Base-by-base conservation (phyloP, 2,888 invertebrate genomes). In the Sthenelais limicola region DNA sequence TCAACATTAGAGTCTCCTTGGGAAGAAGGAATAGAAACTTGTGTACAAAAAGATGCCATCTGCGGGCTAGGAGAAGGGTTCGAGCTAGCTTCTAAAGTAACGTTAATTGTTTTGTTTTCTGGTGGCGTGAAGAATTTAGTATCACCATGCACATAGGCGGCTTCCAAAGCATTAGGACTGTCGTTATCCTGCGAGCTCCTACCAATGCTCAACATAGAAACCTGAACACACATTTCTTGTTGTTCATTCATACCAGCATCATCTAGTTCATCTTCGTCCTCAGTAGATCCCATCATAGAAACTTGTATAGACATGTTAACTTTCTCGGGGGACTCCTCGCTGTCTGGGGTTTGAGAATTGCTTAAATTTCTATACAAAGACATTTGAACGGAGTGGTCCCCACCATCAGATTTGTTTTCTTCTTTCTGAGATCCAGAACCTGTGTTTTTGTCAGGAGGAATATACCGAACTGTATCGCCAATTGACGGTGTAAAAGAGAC, bases 21-120 rank as follows among this genome's bases (percentile, higher is more conserved):
- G n/a, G n/a, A n/a, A n/a, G n/a, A n/a, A n/a, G 38, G n/a, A 38
- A 62, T 35, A 1, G 62, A 62, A 26, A 62, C 62, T 21, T 62
- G 62, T 15, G 62, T 38, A 24, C 21, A 62, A 24, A 62, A 62
- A 21, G 62, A 62, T n/a, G 62, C 62, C 18, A 56, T 21, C 18
- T 56, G 30, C 2, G 9, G 56, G 30, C 32, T n/a, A 15, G 56
- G 30, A 4, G 30, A 35, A 9, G 43, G 43, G 43, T 9, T n/a
- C n/a, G n/a, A n/a, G n/a, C n/a, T n/a, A n/a, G n/a, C n/a, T n/a
- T n/a, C n/a, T n/a, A n/a, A n/a, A n/a, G n/a, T n/a, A n/a, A n/a
- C n/a, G n/a, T n/a, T n/a, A n/a, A n/a, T n/a, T n/a, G n/a, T n/a
- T n/a, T n/a, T n/a, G n/a, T n/a, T n/a, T n/a, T n/a, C n/a, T n/a